Percentiles rank a stretch among this genome's conserved stretches.
Conservation (phyloP, 2,113 vertebrate genomes). For the Geococcyx californianus region DNA sequence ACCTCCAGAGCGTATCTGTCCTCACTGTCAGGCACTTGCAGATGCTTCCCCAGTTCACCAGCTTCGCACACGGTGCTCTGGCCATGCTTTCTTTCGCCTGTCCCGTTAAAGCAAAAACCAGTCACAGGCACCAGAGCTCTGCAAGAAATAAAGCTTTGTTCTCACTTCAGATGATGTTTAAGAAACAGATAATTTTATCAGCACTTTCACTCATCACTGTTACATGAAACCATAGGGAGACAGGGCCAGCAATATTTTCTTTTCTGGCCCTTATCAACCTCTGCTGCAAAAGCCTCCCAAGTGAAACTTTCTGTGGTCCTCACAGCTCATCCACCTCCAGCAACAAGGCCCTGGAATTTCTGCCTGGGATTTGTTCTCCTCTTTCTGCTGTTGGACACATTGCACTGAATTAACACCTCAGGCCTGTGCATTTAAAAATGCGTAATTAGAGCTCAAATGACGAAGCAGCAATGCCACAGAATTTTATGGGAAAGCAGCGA, state of each 20-base stretch:
- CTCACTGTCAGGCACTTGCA: not conserved
- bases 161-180: not conserved
- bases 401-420: not conserved
- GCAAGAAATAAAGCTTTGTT: not conserved
- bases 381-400: not conserved
- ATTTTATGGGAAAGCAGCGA: accelerated
- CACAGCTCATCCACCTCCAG: not conserved
- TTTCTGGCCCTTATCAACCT: not conserved
- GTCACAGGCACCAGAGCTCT: not conserved
- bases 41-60: not conserved
- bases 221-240: not conserved
- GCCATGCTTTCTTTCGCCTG: not conserved
- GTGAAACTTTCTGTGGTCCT: not conserved
- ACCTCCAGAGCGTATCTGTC: not conserved
- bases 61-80: not conserved
- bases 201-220: not conserved
- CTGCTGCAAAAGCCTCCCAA: not conserved
- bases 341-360: not conserved
- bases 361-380: not conserved
- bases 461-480: not conserved
- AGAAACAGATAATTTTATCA: not conserved
- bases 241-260: not conserved
- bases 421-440: not conserved
- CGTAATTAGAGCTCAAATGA: not conserved
- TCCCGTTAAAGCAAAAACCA: not conserved